phyloP scores from a whole-genome alignment of 2,888 invertebrate genomes.

The Archips xylosteana region DNA sequence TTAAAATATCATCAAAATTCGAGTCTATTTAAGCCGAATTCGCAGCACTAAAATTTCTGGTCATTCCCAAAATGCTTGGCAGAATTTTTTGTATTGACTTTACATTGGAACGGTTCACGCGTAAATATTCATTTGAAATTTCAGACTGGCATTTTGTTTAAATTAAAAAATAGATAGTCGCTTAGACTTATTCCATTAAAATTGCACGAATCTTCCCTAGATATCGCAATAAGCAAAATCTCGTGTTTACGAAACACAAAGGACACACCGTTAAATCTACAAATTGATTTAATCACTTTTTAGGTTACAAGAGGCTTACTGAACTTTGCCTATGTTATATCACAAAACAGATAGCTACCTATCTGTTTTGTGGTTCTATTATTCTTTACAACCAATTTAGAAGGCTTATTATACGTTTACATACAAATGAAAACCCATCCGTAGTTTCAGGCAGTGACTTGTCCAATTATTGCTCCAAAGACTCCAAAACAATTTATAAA shows the following conservation, averaged over 20 bases:
- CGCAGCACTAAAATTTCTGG: not conserved
- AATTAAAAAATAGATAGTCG: not conserved
- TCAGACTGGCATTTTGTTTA: not conserved
- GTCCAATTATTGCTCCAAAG: conserved; percentile 73
- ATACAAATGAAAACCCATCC: conserved; percentile 50
- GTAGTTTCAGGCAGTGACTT: conserved; percentile 68
- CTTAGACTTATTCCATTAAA: not conserved
- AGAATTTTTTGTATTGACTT: not conserved
- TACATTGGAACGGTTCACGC: not conserved
- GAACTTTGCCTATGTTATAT: conserved; percentile 10
- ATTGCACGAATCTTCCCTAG: not conserved
- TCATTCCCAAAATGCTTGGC: not conserved
- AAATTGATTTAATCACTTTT: not conserved
- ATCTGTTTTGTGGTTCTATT: too few relatives aligned
- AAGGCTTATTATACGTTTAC: conserved; percentile 44
- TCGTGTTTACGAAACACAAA: not conserved
- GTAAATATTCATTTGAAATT: not conserved
- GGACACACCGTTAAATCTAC: conserved; percentile 1
- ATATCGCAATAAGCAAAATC: not conserved
- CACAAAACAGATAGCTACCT: too few relatives aligned
- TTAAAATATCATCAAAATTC: not conserved
- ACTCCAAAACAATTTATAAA: conserved; percentile 60
- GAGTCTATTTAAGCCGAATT: not conserved
- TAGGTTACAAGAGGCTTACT: not conserved
- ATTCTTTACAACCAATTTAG: conserved; percentile 45